Conservation (phyloP, 2,113 vertebrate genomes). For the Grammomys surdaster region DNA sequence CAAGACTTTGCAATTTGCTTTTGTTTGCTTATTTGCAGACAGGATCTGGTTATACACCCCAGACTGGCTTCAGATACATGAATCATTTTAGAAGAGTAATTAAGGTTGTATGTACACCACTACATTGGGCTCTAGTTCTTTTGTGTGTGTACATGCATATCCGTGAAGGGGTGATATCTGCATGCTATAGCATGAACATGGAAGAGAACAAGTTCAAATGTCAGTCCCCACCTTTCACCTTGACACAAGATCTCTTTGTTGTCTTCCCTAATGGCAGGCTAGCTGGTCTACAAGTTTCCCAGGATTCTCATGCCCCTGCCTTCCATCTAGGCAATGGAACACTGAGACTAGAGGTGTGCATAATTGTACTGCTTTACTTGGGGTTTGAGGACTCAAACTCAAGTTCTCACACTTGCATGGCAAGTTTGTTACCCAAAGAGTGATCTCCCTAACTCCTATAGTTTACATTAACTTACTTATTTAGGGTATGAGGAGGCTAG, state of each 20-base stretch:
- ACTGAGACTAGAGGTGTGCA: neutral
- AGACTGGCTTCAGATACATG: neutral
- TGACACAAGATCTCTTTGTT: neutral
- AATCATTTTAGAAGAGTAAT: neutral
- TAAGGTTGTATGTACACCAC: neutral
- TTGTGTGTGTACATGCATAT: neutral
- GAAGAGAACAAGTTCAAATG: neutral
- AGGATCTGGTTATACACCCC: neutral
- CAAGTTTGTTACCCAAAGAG: neutral
- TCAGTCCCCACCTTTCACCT: neutral
- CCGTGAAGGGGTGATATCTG: neutral
- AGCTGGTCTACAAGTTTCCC: neutral
- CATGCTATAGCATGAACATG: neutral
- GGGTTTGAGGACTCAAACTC: neutral
- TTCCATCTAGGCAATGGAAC: neutral
- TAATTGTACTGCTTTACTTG: neutral
- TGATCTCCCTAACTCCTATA: neutral
- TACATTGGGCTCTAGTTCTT: neutral
- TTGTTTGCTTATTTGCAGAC: neutral
- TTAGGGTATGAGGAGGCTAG: neutral
- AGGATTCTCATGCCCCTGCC: neutral
- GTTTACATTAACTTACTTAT: neutral
- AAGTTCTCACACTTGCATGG: neutral
- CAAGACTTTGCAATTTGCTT: constrained; percentile 57
- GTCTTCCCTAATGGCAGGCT: neutral